phyloP scores from a whole-genome alignment of 2,797 vertebrate species.

The Tamandua tetradactyla region DNA sequence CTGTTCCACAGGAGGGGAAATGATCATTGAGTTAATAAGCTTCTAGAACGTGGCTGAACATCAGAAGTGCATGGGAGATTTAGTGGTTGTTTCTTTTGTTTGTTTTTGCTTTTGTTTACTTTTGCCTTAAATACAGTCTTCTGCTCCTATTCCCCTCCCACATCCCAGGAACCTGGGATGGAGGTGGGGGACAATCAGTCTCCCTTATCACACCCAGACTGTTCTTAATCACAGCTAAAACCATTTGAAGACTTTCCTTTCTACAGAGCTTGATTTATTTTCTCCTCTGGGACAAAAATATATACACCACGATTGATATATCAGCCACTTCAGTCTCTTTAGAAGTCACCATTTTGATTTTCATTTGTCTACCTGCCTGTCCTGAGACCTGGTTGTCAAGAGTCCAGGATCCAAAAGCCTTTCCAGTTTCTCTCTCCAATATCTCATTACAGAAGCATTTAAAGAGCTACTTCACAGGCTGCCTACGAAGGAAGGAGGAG shows the following conservation, averaged over 20 bases:
- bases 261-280: not conserved
- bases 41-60: not conserved
- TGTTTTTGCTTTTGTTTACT: not conserved
- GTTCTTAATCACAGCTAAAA: not conserved
- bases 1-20: not conserved
- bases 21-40: not conserved
- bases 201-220: not conserved
- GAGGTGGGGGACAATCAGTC: not conserved
- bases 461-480: not conserved
- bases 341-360: conserved; percentile 45
- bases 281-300: not conserved
- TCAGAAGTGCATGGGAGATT: not conserved
- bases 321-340: conserved; percentile 2
- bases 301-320: not conserved
- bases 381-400: conserved; percentile 33
- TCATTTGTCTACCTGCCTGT: not conserved
- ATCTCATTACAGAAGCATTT: not conserved
- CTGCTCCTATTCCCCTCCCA: not conserved
- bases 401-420: not conserved
- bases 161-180: not conserved
- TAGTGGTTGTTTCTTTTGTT: not conserved
- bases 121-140: conserved; percentile 33
- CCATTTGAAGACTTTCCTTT: conserved; percentile 5
- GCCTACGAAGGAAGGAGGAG: too few relatives aligned
- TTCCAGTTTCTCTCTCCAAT: not conserved